A percentile compares a stretch with the other conserved stretches of the same genome.
Evolutionary conservation across 1,140 invertebrate genomes (phyloP).

Genomic region (Yoshiicerus persimilis): DNA sequence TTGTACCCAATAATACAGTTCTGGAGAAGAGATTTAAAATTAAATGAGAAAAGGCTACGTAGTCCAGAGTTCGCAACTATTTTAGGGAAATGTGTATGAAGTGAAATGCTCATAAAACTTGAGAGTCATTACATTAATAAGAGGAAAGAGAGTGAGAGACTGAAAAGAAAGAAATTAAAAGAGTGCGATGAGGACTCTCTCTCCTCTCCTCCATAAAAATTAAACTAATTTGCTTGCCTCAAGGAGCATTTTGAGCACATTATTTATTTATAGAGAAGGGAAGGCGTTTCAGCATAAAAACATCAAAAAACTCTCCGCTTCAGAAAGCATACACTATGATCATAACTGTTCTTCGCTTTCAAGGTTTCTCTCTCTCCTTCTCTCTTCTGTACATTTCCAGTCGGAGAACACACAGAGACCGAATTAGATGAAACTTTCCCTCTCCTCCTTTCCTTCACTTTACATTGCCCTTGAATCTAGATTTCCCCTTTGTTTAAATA

Average conservation of each 20-base stretch:
- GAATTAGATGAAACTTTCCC: neutral
- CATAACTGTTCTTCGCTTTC: neutral
- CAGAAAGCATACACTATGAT: neutral
- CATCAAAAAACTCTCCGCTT: slow-evolving; percentile 12
- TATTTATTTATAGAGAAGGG: slow-evolving; percentile 19
- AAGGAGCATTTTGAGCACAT: slow-evolving; percentile 22
- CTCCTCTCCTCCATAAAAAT: slow-evolving; percentile 1
- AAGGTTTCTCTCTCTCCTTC: neutral
- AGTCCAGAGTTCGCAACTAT: neutral
- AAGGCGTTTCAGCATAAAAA: slow-evolving; percentile 20
- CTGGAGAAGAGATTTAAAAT: neutral
- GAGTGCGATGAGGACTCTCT: neutral
- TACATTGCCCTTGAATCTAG: neutral
- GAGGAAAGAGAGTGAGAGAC: neutral
- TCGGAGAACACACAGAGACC: neutral
- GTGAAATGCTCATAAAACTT: neutral
- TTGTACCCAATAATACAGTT: neutral
- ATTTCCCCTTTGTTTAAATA: neutral
- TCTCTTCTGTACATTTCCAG: too few species aligned
- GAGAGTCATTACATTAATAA: neutral
- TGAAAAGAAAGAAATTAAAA: slow-evolving; percentile 16
- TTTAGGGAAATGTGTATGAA: neutral
- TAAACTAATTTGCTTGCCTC: slow-evolving; percentile 20
- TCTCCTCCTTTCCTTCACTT: neutral
- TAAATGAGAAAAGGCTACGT: neutral